Conservation (phyloP, 2,888 invertebrate species). For the Archips crataeganus region DNA sequence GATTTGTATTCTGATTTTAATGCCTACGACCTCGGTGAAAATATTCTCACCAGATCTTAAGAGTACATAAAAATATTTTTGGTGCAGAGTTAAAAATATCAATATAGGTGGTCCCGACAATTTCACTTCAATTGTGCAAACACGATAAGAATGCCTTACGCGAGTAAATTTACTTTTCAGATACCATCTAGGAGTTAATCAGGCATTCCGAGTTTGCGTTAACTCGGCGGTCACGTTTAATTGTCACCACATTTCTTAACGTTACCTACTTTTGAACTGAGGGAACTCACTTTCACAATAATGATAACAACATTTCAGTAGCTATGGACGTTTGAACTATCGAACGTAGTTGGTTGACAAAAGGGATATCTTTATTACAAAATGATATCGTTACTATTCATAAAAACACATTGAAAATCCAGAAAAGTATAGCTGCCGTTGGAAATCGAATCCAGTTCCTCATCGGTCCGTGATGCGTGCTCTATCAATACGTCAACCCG, state of each 20-base stretch:
- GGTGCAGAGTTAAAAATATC: neutral
- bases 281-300: conserved; percentile 28
- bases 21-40: conserved; percentile 4
- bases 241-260: conserved; percentile 57
- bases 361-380: neutral
- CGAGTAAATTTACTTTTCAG: conserved; percentile 15
- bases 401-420: no score
- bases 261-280: conserved; percentile 41
- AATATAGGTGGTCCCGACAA: conserved; percentile 14
- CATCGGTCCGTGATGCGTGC: no score
- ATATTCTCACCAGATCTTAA: neutral
- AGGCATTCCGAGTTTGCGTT: conserved; percentile 38
- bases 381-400: no score
- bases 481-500: no score
- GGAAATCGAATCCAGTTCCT: no score
- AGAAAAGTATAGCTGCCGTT: no score
- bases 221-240: conserved; percentile 54
- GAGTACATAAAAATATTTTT: neutral
- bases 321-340: neutral
- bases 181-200: conserved; percentile 24
- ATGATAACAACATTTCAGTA: neutral
- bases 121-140: conserved; percentile 20
- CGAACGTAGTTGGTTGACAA: neutral
- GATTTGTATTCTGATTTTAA: conserved; percentile 10
- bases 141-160: conserved; percentile 14